phyloP scores from a whole-genome alignment of 2,113 vertebrate genomes.

The Corvus moneduloides region DNA sequence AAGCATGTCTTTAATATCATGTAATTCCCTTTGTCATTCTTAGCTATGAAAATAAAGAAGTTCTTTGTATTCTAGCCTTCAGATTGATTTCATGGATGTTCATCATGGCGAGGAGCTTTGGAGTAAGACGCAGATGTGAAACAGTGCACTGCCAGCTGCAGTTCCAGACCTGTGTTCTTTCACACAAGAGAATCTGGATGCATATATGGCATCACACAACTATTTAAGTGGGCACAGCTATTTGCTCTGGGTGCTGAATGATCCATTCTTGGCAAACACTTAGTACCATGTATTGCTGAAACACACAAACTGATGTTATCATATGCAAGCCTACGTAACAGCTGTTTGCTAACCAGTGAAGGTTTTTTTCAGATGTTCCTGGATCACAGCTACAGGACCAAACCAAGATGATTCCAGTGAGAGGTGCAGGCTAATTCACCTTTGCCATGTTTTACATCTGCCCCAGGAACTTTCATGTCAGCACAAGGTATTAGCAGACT shows the following conservation, averaged over 20 bases:
- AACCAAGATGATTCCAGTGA: background rate
- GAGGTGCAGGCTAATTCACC: background rate
- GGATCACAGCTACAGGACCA: background rate
- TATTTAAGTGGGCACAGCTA: slow-evolving; percentile 18
- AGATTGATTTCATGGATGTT: slow-evolving; percentile 57
- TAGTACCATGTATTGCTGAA: slow-evolving; percentile 38
- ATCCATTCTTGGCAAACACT: slow-evolving; percentile 25
- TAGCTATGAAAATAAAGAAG: slow-evolving; percentile 34
- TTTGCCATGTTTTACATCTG: background rate
- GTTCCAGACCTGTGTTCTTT: slow-evolving; percentile 63
- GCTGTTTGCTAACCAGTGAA: slow-evolving; percentile 15
- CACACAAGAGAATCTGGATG: slow-evolving; percentile 59
- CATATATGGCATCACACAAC: slow-evolving; percentile 21
- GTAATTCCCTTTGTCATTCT: slow-evolving; percentile 26
- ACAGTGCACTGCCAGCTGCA: slow-evolving; percentile 48
- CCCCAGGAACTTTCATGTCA: background rate
- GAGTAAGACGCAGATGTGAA: slow-evolving; percentile 43
- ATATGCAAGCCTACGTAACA: background rate
- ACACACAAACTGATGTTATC: slow-evolving; percentile 40
- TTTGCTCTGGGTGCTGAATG: slow-evolving; percentile 42
- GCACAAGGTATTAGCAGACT: background rate
- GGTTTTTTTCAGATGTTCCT: slow-evolving; percentile 4
- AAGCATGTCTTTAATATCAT: slow-evolving; percentile 17
- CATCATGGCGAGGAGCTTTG: slow-evolving; percentile 9
- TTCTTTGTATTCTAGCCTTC: slow-evolving; percentile 38